A percentile compares a stretch with the other conserved stretches of the same genome.
Evolutionary conservation across 2,113 vertebrate species (phyloP).

Genomic region (Hyperoodon ampullatus): DNA sequence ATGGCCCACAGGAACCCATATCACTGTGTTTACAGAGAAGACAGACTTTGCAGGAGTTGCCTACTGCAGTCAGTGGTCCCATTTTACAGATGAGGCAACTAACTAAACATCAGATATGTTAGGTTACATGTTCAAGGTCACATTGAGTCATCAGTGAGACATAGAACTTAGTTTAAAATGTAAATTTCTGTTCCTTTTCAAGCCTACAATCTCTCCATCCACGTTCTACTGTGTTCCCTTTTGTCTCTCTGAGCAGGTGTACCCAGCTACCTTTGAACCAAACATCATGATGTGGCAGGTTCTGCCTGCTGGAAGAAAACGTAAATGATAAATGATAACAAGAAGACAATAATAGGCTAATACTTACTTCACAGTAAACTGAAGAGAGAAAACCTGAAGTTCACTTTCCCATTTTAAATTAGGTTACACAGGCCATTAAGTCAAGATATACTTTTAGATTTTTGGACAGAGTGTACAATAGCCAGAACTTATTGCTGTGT

Average conservation of each 20-base stretch:
- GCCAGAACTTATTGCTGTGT: conserved; percentile 53
- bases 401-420: conserved; percentile 70
- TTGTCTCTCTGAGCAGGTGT: neutral
- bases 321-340: neutral
- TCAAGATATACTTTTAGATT: conserved; percentile 34
- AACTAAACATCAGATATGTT: neutral
- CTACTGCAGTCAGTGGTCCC: neutral
- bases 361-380: neutral
- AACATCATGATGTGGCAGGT: neutral
- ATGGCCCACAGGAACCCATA: neutral
- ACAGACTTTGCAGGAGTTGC: neutral
- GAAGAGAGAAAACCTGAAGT: conserved; percentile 34
- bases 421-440: conserved; percentile 74
- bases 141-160: neutral
- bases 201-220: neutral
- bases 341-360: neutral
- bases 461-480: conserved; percentile 38
- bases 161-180: neutral
- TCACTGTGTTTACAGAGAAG: neutral
- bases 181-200: neutral
- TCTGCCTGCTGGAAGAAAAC: neutral
- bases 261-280: neutral
- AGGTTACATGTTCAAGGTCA: neutral
- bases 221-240: neutral
- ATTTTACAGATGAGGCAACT: neutral